Conservation (phyloP, 2,888 invertebrate species). For the Epinotia bilunana region DNA sequence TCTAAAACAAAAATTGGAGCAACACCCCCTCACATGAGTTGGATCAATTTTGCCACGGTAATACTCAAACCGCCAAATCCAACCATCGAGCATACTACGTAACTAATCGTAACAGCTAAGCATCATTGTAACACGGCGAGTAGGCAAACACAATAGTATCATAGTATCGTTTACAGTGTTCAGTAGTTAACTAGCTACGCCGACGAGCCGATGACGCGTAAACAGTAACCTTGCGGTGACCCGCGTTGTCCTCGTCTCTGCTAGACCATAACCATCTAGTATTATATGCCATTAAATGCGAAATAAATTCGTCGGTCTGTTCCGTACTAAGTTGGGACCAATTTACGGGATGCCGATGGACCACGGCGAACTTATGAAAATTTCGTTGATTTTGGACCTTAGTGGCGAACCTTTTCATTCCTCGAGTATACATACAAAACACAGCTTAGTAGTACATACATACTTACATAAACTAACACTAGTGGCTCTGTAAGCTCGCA, state of each 20-base stretch:
- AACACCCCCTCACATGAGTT: not conserved
- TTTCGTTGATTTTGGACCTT: not conserved
- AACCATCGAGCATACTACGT: not conserved
- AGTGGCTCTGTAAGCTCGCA: too few relatives aligned
- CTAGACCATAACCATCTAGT: conserved; percentile 66
- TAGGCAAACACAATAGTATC: conserved; percentile 41
- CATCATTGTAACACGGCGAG: conserved; percentile 35
- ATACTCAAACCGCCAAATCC: not conserved
- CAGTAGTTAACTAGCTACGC: conserved; percentile 45
- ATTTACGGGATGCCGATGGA: not conserved
- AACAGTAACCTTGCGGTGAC: conserved; percentile 74
- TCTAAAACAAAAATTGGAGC: too few relatives aligned
- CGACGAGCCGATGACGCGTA: conserved; percentile 73
- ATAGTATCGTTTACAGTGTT: conserved; percentile 37
- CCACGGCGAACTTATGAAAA: not conserved
- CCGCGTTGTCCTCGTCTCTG: conserved; percentile 71
- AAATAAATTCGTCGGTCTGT: conserved; percentile 15
- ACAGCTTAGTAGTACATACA: too few relatives aligned
- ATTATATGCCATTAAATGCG: conserved; percentile 13
- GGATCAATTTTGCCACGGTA: not conserved
- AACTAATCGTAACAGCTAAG: conserved; percentile 19
- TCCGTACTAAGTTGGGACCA: not conserved
- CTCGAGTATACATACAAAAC: not conserved
- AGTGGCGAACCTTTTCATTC: not conserved
- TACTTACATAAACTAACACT: too few relatives aligned